Evolutionary conservation across 53 echinoderm and acorn worm genomes (phyloP).

Genomic region (Echinarachnius parma): DNA sequence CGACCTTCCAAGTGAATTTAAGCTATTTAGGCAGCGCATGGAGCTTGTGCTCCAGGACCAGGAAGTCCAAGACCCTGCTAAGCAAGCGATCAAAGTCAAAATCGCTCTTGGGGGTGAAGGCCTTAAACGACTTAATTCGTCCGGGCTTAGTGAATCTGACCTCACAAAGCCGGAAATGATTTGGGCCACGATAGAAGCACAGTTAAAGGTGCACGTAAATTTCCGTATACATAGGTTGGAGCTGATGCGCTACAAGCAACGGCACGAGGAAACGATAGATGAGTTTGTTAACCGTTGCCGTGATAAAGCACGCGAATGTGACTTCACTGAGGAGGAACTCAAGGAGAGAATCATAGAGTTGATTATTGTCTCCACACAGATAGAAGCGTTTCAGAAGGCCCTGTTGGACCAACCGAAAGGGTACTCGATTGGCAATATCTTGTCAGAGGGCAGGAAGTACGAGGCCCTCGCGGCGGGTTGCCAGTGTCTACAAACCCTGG

Average conservation of each 20-base stretch:
- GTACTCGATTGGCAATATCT: slow-evolving; percentile 6
- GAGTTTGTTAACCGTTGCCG: slow-evolving; percentile 55
- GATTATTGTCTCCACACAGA: slow-evolving; percentile 55
- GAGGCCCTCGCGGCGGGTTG: slow-evolving; percentile 49
- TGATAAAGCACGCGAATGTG: slow-evolving; percentile 45
- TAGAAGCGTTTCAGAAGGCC: slow-evolving; percentile 36
- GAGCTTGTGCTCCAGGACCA: no score
- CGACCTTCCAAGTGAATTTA: no score
- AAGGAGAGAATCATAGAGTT: slow-evolving; percentile 51
- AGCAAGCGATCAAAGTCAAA: no score
- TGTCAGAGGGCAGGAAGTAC: slow-evolving; percentile 48
- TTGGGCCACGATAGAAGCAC: slow-evolving; percentile 53
- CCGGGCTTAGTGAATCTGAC: slow-evolving; percentile 44
- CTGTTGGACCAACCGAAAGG: slow-evolving; percentile 30
- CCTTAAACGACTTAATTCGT: slow-evolving; percentile 47
- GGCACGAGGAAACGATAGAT: slow-evolving; percentile 39
- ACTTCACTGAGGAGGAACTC: slow-evolving; percentile 43
- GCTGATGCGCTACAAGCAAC: slow-evolving; percentile 49
- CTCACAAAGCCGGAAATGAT: slow-evolving; percentile 45
- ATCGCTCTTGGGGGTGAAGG: slow-evolving; percentile 64
- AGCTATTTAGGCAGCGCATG: no score
- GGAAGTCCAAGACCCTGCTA: no score
- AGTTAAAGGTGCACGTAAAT: slow-evolving; percentile 52
- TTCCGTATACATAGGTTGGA: slow-evolving; percentile 60
- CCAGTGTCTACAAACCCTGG: no score